Evolutionary conservation across 2,797 vertebrate genomes (phyloP), one percentile per base, ranked within the genome.

Genomic region (Calcarius lapponicus): DNA sequence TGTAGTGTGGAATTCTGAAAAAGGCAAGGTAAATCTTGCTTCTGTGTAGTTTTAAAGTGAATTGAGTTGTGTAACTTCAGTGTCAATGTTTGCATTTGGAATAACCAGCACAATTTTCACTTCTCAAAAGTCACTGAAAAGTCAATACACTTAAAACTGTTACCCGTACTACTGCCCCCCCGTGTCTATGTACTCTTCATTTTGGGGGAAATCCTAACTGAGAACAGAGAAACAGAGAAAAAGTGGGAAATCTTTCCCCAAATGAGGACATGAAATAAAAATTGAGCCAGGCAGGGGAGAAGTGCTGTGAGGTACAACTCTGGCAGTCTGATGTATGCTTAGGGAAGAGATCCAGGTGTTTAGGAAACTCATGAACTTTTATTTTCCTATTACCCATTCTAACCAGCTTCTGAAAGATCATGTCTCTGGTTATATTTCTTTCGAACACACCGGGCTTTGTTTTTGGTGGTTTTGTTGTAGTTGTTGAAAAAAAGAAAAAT

Each of bases 81-180:
- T 1, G 5, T 22, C 22, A 72, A 1, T 31, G 40, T 56, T 73
- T 84, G 12, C 31, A 3, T 67, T 69, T 90, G 31, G 50, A 82
- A 42, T 31, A 34, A 43, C 22, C 1, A 4, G 18, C 28, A 38
- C 18, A 29, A 9, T 54, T 72, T 58, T 32, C 10, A 47, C 28
- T n/a, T 64, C 51, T 60, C 42, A 40, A 72, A 80, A 51, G 38
- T 42, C 5, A 11, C 16, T 57, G 56, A 6, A 25, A 83, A 78
- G 47, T 31, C 17, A 66, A 45, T n/a, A 9, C 2, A 2, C 11
- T 72, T 34, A 17, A 2, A 73, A 0, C 34, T 79, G 48, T 58
- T 71, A 31, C 17, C 11, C 5, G 10, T 26, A 2, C 15, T 14
- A 6, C 13, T 18, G 2, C 6, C 3, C 3, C 2, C 7, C 8